Evolutionary conservation across 2,113 vertebrate species (phyloP).

Genomic region (Alligator sinensis): DNA sequence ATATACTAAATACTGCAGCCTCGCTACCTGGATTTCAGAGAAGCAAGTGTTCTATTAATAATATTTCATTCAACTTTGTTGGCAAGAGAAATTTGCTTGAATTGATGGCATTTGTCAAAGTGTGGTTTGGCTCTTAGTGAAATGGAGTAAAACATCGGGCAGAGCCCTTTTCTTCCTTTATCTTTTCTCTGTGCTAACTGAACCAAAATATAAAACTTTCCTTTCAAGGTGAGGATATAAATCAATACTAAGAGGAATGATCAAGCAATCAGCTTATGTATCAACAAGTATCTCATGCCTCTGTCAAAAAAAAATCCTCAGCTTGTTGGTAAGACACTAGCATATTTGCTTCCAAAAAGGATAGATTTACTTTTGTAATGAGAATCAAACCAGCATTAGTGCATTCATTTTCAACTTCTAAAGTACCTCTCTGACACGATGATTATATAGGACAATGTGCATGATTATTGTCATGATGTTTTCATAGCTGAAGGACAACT

Average conservation of each 20-base stretch:
- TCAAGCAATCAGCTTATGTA: background rate
- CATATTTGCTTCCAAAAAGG: constrained; percentile 19
- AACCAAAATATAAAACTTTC: constrained; percentile 14
- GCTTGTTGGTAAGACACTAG: constrained; percentile 23
- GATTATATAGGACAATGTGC: constrained; percentile 46
- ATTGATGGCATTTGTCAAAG: constrained; percentile 13
- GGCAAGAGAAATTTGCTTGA: constrained; percentile 1
- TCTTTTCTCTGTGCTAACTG: background rate
- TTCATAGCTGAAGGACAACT: constrained; percentile 53
- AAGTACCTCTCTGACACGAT: constrained; percentile 62
- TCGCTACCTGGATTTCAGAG: background rate
- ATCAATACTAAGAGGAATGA: constrained; percentile 46
- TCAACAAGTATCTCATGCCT: rapidly evolving
- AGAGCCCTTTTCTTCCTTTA: constrained; percentile 8
- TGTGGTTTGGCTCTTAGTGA: background rate
- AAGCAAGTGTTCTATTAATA: constrained; percentile 2
- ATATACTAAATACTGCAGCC: background rate
- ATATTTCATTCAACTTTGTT: constrained; percentile 26
- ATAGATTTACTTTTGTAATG: background rate
- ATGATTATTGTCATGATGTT: constrained; percentile 49
- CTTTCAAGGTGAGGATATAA: constrained; percentile 31
- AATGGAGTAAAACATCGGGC: constrained; percentile 28
- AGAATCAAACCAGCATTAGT: constrained; percentile 36
- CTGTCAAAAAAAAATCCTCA: background rate
- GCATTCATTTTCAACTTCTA: constrained; percentile 61